These are phyloP conservation scores for Boulengeromyrus knoepffleri DNA, from an alignment of 2,113 vertebrate genomes.

Conservation along the genomic window DNA sequence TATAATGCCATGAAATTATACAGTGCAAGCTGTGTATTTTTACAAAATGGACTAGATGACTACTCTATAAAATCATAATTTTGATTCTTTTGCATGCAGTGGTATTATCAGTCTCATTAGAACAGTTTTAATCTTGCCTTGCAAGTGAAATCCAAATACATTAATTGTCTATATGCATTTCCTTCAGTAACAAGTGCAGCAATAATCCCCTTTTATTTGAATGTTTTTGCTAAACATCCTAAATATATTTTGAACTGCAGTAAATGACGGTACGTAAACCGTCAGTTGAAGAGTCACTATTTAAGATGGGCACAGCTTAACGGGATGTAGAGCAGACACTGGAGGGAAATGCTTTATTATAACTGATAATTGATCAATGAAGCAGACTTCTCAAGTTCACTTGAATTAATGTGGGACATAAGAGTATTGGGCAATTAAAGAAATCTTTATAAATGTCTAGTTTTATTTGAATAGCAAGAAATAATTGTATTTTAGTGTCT, in stretches of 20 bases:
- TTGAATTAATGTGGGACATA: not conserved
- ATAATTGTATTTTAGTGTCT: not conserved
- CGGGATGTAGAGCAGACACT: not conserved
- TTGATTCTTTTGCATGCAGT: not conserved
- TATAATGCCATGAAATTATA: not conserved
- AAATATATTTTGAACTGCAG: not conserved
- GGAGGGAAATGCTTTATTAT: not conserved
- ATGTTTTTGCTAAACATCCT: not conserved
- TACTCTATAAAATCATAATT: not conserved
- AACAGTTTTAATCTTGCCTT: not conserved
- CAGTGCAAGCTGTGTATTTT: not conserved
- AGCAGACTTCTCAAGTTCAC: not conserved
- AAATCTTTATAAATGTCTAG: not conserved
- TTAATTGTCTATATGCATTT: not conserved
- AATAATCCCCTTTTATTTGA: not conserved
- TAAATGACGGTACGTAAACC: not conserved
- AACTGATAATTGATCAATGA: not conserved
- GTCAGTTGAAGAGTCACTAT: too few species aligned
- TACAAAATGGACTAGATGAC: not conserved
- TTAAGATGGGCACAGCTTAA: not conserved
- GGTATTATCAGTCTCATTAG: not conserved
- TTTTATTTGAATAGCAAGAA: not conserved
- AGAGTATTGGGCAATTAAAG: not conserved
- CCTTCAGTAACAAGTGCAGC: not conserved
- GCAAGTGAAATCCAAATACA: not conserved